phyloP scores from a whole-genome alignment of 2,888 invertebrate species.

The Orgyia antiqua region DNA sequence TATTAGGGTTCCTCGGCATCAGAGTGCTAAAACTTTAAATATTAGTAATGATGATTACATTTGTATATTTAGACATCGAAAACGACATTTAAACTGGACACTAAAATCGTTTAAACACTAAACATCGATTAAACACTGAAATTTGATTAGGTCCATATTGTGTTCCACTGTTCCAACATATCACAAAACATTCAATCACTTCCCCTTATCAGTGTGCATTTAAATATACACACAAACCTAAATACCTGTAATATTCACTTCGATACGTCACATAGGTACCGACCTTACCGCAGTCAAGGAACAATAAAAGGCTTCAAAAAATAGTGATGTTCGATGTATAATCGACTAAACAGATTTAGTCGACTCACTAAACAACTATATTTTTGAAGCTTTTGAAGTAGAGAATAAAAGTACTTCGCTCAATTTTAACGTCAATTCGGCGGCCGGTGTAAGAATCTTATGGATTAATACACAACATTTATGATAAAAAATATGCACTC shows the following conservation, averaged over 20 bases:
- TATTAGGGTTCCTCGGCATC: too few species aligned
- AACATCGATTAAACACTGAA: constrained; percentile 12
- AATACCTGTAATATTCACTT: neutral
- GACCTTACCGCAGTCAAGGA: constrained; percentile 3
- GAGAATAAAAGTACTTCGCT: constrained; percentile 5
- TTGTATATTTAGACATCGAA: constrained; percentile 1
- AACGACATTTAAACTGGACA: constrained; percentile 2
- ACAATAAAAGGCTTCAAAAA: constrained; percentile 2
- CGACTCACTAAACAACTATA: neutral
- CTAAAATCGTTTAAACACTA: too few species aligned
- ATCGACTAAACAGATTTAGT: neutral
- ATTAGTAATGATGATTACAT: too few species aligned
- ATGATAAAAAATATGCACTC: too few species aligned
- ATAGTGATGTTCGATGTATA: constrained; percentile 2
- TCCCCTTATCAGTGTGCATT: neutral
- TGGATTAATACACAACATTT: too few species aligned
- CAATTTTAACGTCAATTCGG: constrained; percentile 1
- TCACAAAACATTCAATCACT: constrained; percentile 2
- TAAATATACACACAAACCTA: neutral
- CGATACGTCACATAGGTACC: constrained; percentile 1
- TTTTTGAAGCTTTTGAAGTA: constrained; percentile 1
- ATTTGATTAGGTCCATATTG: neutral
- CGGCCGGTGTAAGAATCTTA: neutral
- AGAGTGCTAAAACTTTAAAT: too few species aligned
- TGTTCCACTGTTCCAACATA: constrained; percentile 5